Evolutionary conservation across 2,797 vertebrate species (phyloP).

Genomic region (Balearica regulorum): DNA sequence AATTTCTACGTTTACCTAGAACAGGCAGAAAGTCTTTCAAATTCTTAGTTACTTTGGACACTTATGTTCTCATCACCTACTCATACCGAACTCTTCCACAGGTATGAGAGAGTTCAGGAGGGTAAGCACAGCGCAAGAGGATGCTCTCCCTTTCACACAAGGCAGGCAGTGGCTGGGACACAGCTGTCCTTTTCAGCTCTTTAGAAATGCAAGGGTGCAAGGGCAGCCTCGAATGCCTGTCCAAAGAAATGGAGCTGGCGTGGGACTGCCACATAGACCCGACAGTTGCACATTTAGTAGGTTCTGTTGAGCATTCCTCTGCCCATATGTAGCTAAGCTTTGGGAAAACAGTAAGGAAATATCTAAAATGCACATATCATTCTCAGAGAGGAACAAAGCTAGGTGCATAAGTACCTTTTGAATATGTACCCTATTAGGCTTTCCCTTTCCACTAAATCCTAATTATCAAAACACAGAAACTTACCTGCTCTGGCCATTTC

Average conservation of each 20-base stretch:
- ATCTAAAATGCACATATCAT: neutral
- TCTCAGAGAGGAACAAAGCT: neutral
- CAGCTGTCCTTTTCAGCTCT: neutral
- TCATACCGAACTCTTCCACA: neutral
- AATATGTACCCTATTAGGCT: neutral
- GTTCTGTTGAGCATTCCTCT: neutral
- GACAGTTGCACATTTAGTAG: neutral
- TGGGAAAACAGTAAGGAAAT: neutral
- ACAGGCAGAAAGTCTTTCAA: neutral
- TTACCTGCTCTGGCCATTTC: neutral
- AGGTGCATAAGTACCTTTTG: neutral
- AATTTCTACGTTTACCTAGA: neutral
- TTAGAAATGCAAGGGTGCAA: neutral
- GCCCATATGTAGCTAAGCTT: neutral
- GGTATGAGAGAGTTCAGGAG: neutral
- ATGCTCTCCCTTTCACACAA: neutral
- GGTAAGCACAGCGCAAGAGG: neutral
- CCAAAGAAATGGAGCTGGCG: neutral
- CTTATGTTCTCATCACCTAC: rapidly evolving
- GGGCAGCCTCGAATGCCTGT: neutral
- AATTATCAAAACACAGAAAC: neutral
- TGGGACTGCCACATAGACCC: neutral
- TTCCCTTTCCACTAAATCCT: neutral
- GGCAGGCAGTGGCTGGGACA: neutral
- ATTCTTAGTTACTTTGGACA: neutral